These are phyloP conservation scores for Sus scrofa DNA, from an alignment of 2,113 vertebrate genomes.

Conservation along the genomic window T2T-Sscrofa CM000815.6:95176001-95176500, in stretches of 20 bases:
- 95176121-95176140: neutral
- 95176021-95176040: neutral
- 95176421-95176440: neutral
- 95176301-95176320: conserved; percentile 1
- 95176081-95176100: neutral
- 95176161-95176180: conserved; percentile 21
- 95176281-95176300: conserved; percentile 23
- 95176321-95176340: too few relatives aligned
- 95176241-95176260: conserved; percentile 41
- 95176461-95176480: neutral
- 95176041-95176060: neutral
- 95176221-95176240: neutral
- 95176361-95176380: conserved; percentile 76
- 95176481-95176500: neutral
- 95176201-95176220: neutral
- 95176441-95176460: neutral
- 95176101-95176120: neutral
- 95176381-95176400: conserved; percentile 43
- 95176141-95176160: conserved; percentile 17
- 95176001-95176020: neutral
- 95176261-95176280: conserved; percentile 55
- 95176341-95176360: conserved; percentile 73
- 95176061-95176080: neutral
- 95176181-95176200: neutral
- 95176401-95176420: conserved; percentile 49